Evolutionary conservation across 2,888 invertebrate species (phyloP), one percentile per base, ranked within the genome.

Genomic region (Brachypalpus laphriformis): DNA sequence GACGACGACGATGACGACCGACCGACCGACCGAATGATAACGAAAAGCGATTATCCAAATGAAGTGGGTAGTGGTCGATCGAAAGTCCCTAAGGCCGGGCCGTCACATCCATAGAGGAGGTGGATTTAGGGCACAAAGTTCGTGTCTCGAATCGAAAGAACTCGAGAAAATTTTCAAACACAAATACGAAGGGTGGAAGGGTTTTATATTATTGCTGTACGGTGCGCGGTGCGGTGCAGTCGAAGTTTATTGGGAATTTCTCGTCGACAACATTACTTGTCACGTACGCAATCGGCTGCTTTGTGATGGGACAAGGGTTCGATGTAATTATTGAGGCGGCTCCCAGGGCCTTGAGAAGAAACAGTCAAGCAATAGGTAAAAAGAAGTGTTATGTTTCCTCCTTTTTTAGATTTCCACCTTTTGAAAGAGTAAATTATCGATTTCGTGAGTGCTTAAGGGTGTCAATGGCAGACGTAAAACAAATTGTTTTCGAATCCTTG

Each of bases 391-490:
- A 71, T 28, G 18, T 66, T 28, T 70, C n/a, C 18, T 68, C 54
- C 25, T 61, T 70, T 70, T 56, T 31, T 68, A 34, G 63, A 47
- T 42, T 72, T 72, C 40, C 65, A 82, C 82, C 71, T 82, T 40
- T 49, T 37, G 11, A 59, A 51, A 42, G 78, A 72, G 59, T 78
- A 61, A 75, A 70, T 74, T 83, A 83, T 83, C 80, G 83, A 83
- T 83, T 80, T 80, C 63, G 74, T 74, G 57, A 83, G 80, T 75
- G 74, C 80, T 83, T 83, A 83, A 74, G 63, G 74, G 71, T 80
- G 83, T 83, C 80, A 80, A 68, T 80, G 63, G 74, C 68, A 66
- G 63, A 74, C 68, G 78, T 80, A 63, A 70, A 80, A 80, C 83
- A 80, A 80, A 83, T 83, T 81, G 80, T 81, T 81, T 81, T 66